These are phyloP conservation scores for Raja brachyura DNA, from an alignment of 2,113 vertebrate species.

Conservation along the genomic window DNA sequence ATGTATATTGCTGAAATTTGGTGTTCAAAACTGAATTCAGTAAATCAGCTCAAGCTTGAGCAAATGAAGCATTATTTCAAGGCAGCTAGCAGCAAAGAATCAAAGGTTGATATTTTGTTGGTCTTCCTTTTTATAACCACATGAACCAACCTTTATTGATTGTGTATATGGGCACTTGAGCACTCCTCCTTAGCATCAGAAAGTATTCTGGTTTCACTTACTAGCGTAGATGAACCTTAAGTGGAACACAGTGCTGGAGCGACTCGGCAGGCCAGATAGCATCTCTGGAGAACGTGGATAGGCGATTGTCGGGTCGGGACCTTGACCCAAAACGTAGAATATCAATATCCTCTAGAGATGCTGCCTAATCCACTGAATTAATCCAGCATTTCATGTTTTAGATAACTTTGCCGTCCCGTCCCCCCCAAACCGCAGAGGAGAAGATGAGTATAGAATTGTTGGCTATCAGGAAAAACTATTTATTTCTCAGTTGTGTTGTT, in stretches of 20 bases:
- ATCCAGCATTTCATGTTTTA: too few relatives aligned
- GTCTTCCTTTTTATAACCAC: neutral
- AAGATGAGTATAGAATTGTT: neutral
- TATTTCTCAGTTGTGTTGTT: neutral
- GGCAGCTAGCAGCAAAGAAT: neutral
- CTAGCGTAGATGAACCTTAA: too few relatives aligned
- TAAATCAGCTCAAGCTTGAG: neutral
- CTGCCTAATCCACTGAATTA: too few relatives aligned
- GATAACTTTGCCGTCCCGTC: neutral
- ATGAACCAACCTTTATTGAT: neutral
- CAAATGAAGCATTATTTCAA: neutral
- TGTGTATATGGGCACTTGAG: neutral
- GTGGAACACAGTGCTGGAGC: too few relatives aligned
- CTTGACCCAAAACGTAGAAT: too few relatives aligned
- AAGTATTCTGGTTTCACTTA: too few relatives aligned
- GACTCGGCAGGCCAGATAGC: too few relatives aligned
- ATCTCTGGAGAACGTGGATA: too few relatives aligned
- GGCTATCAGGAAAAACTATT: neutral
- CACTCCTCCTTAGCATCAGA: neutral
- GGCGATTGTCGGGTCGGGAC: too few relatives aligned
- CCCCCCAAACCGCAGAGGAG: neutral
- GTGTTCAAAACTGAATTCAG: neutral
- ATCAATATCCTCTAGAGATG: too few relatives aligned
- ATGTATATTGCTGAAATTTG: neutral
- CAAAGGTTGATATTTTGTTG: neutral